phyloP scores from a whole-genome alignment of 2,113 vertebrate species.

The Probosciger aterrimus region DNA sequence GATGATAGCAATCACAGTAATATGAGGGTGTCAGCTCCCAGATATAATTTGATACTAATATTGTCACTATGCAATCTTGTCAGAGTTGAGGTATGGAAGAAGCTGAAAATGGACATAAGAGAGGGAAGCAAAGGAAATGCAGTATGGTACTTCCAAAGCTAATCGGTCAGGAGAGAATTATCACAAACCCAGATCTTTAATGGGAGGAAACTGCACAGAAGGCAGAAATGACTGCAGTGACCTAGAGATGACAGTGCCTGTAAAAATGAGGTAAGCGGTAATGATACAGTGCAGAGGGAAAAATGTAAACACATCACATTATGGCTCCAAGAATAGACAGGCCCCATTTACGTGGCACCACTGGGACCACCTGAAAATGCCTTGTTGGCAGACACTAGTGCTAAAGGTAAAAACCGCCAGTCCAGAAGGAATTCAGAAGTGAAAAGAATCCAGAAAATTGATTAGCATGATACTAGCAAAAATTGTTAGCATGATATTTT shows the following conservation, averaged over 20 bases:
- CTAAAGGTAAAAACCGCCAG: neutral
- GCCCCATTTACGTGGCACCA: neutral
- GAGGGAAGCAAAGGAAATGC: neutral
- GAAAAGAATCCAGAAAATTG: neutral
- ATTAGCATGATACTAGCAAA: neutral
- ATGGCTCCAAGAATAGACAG: neutral
- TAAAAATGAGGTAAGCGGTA: neutral
- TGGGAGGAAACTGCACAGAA: neutral
- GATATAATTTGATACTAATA: neutral
- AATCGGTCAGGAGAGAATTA: neutral
- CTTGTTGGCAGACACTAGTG: neutral
- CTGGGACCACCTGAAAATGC: too few species aligned
- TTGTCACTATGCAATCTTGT: neutral
- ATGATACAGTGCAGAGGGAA: neutral
- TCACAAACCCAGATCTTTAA: neutral
- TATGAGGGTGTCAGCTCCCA: neutral
- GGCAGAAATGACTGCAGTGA: slow-evolving; percentile 5
- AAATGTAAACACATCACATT: neutral
- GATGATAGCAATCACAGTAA: neutral
- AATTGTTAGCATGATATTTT: neutral
- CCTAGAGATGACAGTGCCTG: neutral
- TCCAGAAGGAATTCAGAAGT: neutral
- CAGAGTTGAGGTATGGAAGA: neutral
- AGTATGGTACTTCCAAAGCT: neutral
- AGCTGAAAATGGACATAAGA: neutral